Evolutionary conservation across 2,113 vertebrate genomes (phyloP), one percentile per base, ranked within the genome.

Genomic region (Maccullochella peelii): DNA sequence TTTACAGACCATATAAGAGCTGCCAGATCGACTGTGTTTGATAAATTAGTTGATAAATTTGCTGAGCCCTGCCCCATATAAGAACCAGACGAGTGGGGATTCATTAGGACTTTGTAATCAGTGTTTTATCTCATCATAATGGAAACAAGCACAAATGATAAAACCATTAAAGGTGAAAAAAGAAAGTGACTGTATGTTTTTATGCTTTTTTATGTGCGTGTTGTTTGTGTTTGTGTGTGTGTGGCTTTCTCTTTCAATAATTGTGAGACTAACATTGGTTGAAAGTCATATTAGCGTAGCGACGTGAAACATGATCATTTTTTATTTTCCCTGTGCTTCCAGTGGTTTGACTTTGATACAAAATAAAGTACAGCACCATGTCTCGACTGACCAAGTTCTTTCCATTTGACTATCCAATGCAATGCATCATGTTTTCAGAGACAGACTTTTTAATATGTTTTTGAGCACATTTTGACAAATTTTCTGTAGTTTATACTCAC

Each of bases 1-100:
- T 89, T 91, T 86, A 71, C 75, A 73, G 52, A 83, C 42, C 42
- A 72, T 67, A 47, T 40, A 85, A 75, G 30, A 71, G 49, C 82
- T 89, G 77, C 25, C 77, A 77, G 16, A 61, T 27, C 4, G 2
- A 61, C 58, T 33, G 40, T n/a, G n/a, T 72, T 68, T 85, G 67
- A 85, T 74, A 20, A 80, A 77, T 75, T 18, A 52, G 25, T 12
- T 79, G 49, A 77, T 73, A 38, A 61, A 78, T 74, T 54, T 25
- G 25, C 33, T 10, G 58, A 77, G 42, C 6, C 8, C n/a, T 47
- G 78, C 33, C 38, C 23, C 25, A 38, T 11, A 36, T 49, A 42
- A 20, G n/a, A 80, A 33, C 65, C 47, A 58, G 42, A 66, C 21
- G 25, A 27, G 73, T 3, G 2, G 21, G 42, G 36, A 77, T 27